These are phyloP conservation scores for Drosophila neotestacea DNA, from an alignment of 2,888 invertebrate genomes.

Conservation along the genomic window DNA sequence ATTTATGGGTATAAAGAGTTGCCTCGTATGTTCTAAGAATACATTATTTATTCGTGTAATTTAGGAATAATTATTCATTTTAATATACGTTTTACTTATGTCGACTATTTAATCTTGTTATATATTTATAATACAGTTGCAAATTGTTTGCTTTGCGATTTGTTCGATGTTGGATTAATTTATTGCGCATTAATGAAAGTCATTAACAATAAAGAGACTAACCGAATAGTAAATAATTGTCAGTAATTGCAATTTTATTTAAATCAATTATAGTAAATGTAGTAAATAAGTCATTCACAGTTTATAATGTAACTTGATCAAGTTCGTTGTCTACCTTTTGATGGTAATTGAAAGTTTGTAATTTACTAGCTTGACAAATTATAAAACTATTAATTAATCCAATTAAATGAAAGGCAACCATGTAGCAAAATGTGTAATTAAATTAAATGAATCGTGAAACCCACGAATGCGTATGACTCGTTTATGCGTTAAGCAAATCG, in stretches of 20 bases:
- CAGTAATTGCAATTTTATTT: not conserved
- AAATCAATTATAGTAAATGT: not conserved
- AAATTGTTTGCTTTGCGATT: slow-evolving; percentile 20
- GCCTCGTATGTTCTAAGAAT: slow-evolving; percentile 17
- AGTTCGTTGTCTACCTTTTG: not conserved
- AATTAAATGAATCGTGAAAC: slow-evolving; percentile 29
- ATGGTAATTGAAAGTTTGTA: not conserved
- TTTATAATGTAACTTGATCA: not conserved
- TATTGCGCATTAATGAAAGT: slow-evolving; percentile 7
- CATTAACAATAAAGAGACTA: not conserved
- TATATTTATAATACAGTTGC: slow-evolving; percentile 40
- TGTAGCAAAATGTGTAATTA: not conserved
- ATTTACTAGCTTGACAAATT: not conserved
- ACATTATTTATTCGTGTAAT: slow-evolving; percentile 17
- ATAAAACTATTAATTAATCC: not conserved
- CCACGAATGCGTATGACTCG: slow-evolving; percentile 27
- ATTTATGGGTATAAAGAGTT: slow-evolving; percentile 14
- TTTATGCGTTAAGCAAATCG: not conserved
- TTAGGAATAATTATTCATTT: slow-evolving; percentile 31
- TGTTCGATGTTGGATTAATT: slow-evolving; percentile 6
- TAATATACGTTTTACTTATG: slow-evolving; percentile 17
- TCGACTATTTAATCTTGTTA: slow-evolving; percentile 20
- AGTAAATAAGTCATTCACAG: not conserved
- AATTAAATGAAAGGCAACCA: not conserved
- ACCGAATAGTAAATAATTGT: slow-evolving; percentile 4